These are phyloP conservation scores for Megalopta genalis DNA, from an alignment of 1,140 invertebrate genomes.

Conservation along the genomic window DNA sequence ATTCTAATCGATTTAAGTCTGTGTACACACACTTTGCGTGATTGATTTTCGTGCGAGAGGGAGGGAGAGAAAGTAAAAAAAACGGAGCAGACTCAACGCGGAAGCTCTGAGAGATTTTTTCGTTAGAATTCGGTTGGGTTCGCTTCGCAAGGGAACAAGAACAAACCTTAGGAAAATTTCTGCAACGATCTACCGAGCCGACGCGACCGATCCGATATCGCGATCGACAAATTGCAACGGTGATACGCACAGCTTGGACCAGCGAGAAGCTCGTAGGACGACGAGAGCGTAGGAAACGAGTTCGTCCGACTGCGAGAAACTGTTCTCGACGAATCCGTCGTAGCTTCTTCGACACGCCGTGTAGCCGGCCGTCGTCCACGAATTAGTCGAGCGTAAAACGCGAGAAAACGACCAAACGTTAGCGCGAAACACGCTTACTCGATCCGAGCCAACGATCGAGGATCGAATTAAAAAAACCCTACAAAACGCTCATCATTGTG, in stretches of 20 bases:
- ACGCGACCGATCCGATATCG: too few relatives aligned
- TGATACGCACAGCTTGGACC: conserved; percentile 60
- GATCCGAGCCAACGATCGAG: conserved; percentile 34
- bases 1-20: background rate
- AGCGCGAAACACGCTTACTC: background rate
- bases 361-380: background rate
- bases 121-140: background rate
- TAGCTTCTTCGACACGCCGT: too few relatives aligned
- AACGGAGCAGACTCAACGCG: background rate
- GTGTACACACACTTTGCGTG: background rate
- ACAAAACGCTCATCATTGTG: too few relatives aligned
- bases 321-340: background rate
- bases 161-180: background rate
- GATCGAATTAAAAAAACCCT: background rate
- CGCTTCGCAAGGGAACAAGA: too few relatives aligned
- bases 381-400: background rate
- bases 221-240: conserved; percentile 1
- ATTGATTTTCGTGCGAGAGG: too few relatives aligned
- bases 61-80: background rate
- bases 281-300: background rate
- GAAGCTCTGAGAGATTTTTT: background rate
- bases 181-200: background rate
- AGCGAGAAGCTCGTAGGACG: conserved; percentile 6
- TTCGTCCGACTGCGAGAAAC: conserved; percentile 11
- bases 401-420: conserved; percentile 48